Evolutionary conservation across 2,797 vertebrate genomes (phyloP).

Genomic region (Lepilemur ruficaudatus): DNA sequence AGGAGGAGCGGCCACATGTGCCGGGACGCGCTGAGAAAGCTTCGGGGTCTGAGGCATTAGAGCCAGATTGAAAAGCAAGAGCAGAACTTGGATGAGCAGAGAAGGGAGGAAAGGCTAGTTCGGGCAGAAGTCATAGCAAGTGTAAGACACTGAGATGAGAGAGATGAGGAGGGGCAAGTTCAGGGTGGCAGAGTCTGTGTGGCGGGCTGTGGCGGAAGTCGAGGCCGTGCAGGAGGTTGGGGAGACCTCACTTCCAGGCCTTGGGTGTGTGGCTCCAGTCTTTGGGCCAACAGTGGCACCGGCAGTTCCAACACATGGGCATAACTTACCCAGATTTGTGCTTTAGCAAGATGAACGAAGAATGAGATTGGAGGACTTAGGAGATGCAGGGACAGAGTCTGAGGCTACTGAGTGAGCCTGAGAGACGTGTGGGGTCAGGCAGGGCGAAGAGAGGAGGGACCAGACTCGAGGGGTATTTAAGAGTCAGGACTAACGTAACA

Average conservation of each 20-base stretch:
- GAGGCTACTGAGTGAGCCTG: not conserved
- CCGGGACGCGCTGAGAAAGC: not conserved
- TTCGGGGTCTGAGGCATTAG: not conserved
- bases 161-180: not conserved
- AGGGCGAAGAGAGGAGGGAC: no score
- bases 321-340: not conserved
- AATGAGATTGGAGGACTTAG: no score
- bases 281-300: not conserved
- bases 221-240: no score
- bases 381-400: not conserved
- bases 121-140: not conserved
- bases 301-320: not conserved
- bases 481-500: not conserved
- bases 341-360: not conserved
- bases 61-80: not conserved
- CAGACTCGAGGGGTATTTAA: not conserved
- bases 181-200: fast-evolving
- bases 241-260: fast-evolving
- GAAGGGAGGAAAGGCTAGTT: not conserved
- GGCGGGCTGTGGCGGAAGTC: fast-evolving
- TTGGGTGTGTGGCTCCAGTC: not conserved
- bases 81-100: not conserved
- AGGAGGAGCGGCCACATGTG: not conserved
- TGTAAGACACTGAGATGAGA: not conserved
- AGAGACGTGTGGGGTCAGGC: not conserved